Conservation (phyloP, 2,888 invertebrate genomes). For the Polietes domitor region DNA sequence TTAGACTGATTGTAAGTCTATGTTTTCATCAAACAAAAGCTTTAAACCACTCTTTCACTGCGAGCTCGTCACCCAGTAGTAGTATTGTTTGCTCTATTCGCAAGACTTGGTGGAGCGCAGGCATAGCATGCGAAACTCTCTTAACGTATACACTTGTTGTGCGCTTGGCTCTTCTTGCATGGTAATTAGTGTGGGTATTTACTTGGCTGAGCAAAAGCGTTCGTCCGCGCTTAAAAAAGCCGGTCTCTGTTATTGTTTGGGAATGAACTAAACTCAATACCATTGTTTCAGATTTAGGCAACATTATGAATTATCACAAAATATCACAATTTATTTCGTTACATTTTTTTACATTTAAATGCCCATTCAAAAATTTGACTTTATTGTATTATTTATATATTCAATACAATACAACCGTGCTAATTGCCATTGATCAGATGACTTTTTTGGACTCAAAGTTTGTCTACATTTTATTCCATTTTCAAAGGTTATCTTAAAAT, state of each 20-base stretch:
- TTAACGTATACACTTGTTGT: background rate
- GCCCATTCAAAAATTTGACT: no score
- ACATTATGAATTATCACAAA: no score
- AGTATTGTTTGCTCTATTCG: background rate
- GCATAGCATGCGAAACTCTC: slow-evolving; percentile 2
- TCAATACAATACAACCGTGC: no score
- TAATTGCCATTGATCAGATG: no score
- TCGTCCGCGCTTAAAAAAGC: slow-evolving; percentile 30
- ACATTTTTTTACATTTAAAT: no score
- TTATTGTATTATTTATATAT: no score
- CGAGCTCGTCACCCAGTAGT: background rate
- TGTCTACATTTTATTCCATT: no score
- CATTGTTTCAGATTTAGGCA: no score
- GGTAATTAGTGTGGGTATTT: slow-evolving; percentile 13
- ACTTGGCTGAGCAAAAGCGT: background rate
- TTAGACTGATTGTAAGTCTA: slow-evolving; percentile 72
- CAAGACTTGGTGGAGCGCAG: background rate
- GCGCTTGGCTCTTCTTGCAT: background rate
- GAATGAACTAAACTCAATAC: no score
- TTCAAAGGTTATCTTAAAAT: no score
- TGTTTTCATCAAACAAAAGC: slow-evolving; percentile 61
- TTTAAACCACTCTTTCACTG: slow-evolving; percentile 44
- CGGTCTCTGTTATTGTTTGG: slow-evolving; percentile 62
- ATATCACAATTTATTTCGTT: no score
- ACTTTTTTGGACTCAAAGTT: no score